phyloP scores from a whole-genome alignment of 1,140 invertebrate species.

The Cyclargus thomasi region DNA sequence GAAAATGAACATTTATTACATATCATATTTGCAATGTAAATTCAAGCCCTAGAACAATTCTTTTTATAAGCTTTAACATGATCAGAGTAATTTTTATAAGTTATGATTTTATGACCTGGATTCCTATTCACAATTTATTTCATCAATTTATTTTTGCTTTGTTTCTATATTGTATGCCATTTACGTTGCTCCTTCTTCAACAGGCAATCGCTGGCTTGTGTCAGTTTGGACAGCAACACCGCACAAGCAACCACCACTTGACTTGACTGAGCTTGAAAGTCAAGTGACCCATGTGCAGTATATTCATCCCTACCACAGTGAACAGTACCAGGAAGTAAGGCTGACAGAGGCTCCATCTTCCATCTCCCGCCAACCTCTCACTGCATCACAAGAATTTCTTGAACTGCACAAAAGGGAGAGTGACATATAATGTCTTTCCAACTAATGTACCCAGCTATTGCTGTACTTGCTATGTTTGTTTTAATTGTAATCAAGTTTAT shows the following conservation, averaged over 20 bases:
- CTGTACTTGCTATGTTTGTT: slow-evolving; percentile 82
- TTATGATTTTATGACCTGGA: no score
- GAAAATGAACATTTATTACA: not conserved
- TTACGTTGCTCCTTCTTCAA: slow-evolving; percentile 20
- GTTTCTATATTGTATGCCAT: not conserved
- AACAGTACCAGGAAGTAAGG: slow-evolving; percentile 48
- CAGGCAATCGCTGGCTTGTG: slow-evolving; percentile 88
- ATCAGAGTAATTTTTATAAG: no score
- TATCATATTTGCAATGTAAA: no score
- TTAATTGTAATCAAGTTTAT: slow-evolving; percentile 84
- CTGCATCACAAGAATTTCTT: slow-evolving; percentile 78
- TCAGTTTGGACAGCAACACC: slow-evolving; percentile 89
- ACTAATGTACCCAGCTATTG: slow-evolving; percentile 83
- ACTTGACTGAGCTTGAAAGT: slow-evolving; percentile 83
- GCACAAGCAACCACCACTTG: slow-evolving; percentile 87
- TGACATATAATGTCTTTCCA: slow-evolving; percentile 87
- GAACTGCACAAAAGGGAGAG: slow-evolving; percentile 88
- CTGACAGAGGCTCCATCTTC: slow-evolving; percentile 46
- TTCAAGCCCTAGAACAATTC: no score
- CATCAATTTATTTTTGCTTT: not conserved
- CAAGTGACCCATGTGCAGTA: slow-evolving; percentile 50
- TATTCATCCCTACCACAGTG: slow-evolving; percentile 43
- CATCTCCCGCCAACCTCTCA: slow-evolving; percentile 55
- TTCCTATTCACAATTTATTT: no score
- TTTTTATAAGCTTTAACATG: no score